Evolutionary conservation across 1,140 invertebrate species (phyloP).

Genomic region (Aphaenogaster floridana): DNA sequence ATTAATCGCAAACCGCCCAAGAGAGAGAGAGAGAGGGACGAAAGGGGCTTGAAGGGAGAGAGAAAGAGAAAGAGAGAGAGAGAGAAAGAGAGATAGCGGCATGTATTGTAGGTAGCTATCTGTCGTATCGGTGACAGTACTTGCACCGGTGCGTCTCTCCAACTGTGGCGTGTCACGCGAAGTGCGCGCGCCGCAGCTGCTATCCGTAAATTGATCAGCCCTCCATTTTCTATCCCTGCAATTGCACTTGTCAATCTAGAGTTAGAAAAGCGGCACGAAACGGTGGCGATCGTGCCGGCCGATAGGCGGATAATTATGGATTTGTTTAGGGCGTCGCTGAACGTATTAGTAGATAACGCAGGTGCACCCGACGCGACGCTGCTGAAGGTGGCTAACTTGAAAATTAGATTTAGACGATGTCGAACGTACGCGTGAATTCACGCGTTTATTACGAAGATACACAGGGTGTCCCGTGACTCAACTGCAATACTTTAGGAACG

Average conservation of each 20-base stretch:
- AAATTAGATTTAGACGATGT: not conserved
- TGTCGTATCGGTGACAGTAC: constrained; percentile 49
- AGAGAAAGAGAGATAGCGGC: constrained; percentile 13
- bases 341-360: not conserved
- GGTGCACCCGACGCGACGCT: not conserved
- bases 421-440: not conserved
- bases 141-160: constrained; percentile 50
- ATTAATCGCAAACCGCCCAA: constrained; percentile 69
- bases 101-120: constrained; percentile 54
- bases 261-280: constrained; percentile 40
- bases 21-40: not conserved
- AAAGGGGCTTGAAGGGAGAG: not conserved
- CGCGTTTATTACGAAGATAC: not conserved
- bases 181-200: constrained; percentile 77
- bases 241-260: constrained; percentile 65
- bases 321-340: constrained; percentile 23
- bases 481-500: too few relatives aligned
- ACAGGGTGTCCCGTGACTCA: too few relatives aligned
- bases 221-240: constrained; percentile 72
- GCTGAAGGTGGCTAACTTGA: not conserved
- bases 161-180: constrained; percentile 72
- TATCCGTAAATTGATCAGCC: constrained; percentile 81
- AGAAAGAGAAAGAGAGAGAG: not conserved
- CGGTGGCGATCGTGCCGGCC: constrained; percentile 27
- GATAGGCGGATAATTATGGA: constrained; percentile 50